These are phyloP conservation scores for Meles meles DNA, from an alignment of 2,113 vertebrate genomes.

Conservation along the genomic window DNA sequence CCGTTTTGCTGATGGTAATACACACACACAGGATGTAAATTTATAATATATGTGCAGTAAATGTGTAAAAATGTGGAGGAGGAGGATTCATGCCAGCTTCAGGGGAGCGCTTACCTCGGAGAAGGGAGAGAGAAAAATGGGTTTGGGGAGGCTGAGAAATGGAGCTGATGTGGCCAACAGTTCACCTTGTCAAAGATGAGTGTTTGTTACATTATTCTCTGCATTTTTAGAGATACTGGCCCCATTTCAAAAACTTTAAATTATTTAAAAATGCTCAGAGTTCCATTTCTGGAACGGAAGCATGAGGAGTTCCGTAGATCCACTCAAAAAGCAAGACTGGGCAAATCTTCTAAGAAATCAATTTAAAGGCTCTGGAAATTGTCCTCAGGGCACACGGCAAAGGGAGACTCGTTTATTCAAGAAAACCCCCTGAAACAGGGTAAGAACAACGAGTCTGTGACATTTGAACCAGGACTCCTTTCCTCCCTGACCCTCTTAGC, in stretches of 20 bases:
- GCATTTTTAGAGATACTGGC: background rate
- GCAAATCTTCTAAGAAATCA: background rate
- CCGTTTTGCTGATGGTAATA: background rate
- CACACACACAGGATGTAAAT: background rate
- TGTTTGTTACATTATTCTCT: background rate
- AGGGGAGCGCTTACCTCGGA: background rate
- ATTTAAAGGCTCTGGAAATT: background rate
- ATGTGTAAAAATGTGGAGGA: background rate
- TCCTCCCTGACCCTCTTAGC: background rate
- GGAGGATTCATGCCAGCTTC: background rate
- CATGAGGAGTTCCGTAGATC: background rate
- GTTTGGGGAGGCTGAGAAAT: background rate
- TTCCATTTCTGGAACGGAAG: background rate
- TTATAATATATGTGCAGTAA: background rate
- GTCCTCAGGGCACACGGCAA: background rate
- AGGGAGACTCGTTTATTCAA: background rate
- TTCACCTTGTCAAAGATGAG: background rate
- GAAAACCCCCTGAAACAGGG: background rate
- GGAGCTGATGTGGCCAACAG: background rate
- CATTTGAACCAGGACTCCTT: background rate
- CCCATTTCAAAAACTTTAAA: background rate
- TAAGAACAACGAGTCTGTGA: background rate
- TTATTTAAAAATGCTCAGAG: background rate
- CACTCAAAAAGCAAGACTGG: background rate
- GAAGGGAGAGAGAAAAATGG: background rate